Evolutionary conservation across 2,888 invertebrate genomes (phyloP).

Genomic region (Caenorhabditis wallacei): DNA sequence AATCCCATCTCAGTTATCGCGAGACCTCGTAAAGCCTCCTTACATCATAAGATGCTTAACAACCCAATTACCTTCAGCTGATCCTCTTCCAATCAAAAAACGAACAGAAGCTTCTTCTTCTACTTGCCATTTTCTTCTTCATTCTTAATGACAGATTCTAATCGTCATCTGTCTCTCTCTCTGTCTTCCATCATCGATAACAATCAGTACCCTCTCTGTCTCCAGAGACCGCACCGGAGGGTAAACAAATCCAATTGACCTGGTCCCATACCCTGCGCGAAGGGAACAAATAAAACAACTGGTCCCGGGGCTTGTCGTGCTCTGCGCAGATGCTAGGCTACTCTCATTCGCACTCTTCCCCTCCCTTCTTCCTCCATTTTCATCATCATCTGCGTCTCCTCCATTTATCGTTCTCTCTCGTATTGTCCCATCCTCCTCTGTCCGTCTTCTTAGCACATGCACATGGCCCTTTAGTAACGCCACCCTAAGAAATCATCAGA

Average conservation of each 20-base stretch:
- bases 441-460: conserved; percentile 31
- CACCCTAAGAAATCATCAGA: conserved; percentile 10
- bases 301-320: neutral
- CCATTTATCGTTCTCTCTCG: conserved; percentile 43
- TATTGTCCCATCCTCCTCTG: neutral
- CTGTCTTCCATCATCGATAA: conserved; percentile 35
- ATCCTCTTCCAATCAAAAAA: conserved; percentile 7
- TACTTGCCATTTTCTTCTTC: conserved; percentile 14
- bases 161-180: conserved; percentile 20
- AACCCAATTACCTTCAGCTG: conserved; percentile 21
- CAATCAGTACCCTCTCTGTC: conserved; percentile 30
- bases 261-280: neutral
- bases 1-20: too few species aligned
- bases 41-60: conserved; percentile 1
- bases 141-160: conserved; percentile 13
- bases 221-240: neutral
- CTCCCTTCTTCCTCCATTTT: neutral
- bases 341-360: neutral
- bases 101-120: conserved; percentile 34
- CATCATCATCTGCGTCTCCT: conserved; percentile 38
- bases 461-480: neutral
- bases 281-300: conserved; percentile 41
- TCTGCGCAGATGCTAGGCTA: conserved; percentile 8
- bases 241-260: conserved; percentile 33
- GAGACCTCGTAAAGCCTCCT: neutral